Evolutionary conservation across 2,797 vertebrate genomes (phyloP).

Genomic region (Chelon auratus): DNA sequence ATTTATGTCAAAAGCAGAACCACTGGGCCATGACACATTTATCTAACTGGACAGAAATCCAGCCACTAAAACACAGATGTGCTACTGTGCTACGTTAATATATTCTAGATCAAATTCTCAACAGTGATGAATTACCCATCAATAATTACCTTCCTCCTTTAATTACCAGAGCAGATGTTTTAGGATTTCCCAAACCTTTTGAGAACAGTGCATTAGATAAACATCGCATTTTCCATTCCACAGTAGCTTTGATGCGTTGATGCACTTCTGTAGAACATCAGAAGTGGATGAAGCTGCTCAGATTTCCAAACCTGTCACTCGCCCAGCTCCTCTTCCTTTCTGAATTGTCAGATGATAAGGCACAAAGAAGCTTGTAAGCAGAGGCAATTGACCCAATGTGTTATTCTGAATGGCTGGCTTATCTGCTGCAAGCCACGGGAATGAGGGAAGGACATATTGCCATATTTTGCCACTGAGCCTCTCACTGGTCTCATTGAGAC

Average conservation of each 20-base stretch:
- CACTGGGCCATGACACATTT: neutral
- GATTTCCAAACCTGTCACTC: constrained; percentile 39
- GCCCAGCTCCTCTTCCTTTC: constrained; percentile 38
- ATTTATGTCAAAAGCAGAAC: neutral
- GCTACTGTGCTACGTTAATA: neutral
- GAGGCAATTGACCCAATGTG: constrained; percentile 64
- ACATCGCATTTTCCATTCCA: constrained; percentile 11
- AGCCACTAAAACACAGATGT: neutral
- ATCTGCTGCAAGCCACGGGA: constrained; percentile 60
- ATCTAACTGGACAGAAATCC: neutral
- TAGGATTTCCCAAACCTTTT: neutral
- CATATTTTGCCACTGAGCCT: constrained; percentile 54
- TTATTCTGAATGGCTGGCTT: constrained; percentile 61
- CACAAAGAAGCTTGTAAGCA: constrained; percentile 68
- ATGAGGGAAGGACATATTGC: constrained; percentile 50
- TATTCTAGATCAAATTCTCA: constrained; percentile 9
- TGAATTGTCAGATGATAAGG: constrained; percentile 68
- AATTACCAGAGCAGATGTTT: constrained; percentile 35
- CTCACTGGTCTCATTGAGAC: constrained; percentile 60
- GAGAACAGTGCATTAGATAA: constrained; percentile 7
- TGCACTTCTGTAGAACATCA: constrained; percentile 21
- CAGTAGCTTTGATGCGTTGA: constrained; percentile 23
- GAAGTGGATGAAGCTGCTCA: constrained; percentile 21
- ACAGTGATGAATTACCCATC: constrained; percentile 41
- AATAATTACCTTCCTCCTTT: constrained; percentile 33